Evolutionary conservation across 1,140 invertebrate species (phyloP), one percentile per base, ranked within the genome.

Genomic region (Megathymus violae): DNA sequence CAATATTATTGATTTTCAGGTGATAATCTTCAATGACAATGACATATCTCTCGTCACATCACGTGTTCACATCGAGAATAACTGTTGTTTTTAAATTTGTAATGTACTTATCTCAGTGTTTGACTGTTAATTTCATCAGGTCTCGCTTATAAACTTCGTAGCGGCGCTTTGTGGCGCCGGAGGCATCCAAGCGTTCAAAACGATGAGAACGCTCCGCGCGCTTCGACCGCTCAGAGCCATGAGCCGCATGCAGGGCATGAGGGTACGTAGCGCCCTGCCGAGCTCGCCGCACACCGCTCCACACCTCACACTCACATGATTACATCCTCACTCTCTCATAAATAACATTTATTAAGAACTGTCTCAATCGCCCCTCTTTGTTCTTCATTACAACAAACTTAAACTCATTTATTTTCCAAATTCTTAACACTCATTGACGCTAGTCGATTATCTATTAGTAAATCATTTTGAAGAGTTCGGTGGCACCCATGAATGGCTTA

Each of bases 171-270:
- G 95, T 93, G 97, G 97, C 91, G 96, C 96, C 90, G 97, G 97
- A 90, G 97, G 97, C 92, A 98, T 98, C 94, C 97, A 98, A 95
- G 97, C 97, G 92, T 98, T 98, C 95, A 98, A 98, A 96, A 98
- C 97, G 91, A 98, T 98, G 97, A 93, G 97, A 95, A 98, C 97
- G 82, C 94, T 98, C 85, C 95, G 97, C 93, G 97, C 97, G 91
- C 94, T 98, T 92, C 95, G 97, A 91, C 97, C 97, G 87, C 94
- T 98, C 92, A 95, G 97, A 93, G 97, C 97, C 89, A 97, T 98
- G 96, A 97, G 97, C 93, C 95, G 97, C 93, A 98, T 98, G 96
- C 97, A 98, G 94, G 97, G 97, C 92, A 98, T 98, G 97, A 96
- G 97, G 95, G 97, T 98, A 97, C 93, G 96, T 96, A 89, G 82